Base-by-base conservation (phyloP, 1,140 invertebrate species). In the Hycleus cichorii region DNA sequence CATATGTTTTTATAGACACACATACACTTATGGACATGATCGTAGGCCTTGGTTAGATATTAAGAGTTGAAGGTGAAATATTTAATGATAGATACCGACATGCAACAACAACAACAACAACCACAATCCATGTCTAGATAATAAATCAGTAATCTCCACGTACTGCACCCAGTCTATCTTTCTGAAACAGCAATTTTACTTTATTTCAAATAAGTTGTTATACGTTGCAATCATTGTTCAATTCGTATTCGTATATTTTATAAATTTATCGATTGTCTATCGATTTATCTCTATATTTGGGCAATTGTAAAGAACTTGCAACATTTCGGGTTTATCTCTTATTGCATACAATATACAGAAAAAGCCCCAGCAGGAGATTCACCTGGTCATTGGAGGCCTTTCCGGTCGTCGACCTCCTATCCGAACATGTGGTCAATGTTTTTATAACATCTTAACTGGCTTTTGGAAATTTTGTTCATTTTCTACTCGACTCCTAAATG, bases 351-450 rank as follows among this genome's bases (percentile, higher is more conserved):
- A 32, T 32, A 32, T 7, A 32, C 32, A 32, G 32, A 32, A 43
- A 52, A 52, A 52, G 49, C 49, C 27, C 49, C 32, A 25, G 49
- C 49, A 42, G 24, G 49, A 18, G 12, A 27, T 52, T 43, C 51
- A 45, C 51, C 51, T 53, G 42, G 49, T 52, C 49, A 48, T n/a
- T 48, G 47, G n/a, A 39, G 49, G 49, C 39, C 53, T 46, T 56
- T 56, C 39, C 46, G 54, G 54, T 57, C 54, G 54, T 47, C 46
- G 47, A 57, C 54, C 54, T 57, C 42, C 44, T 57, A 32, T 7
- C 48, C 42, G 54, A 57, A 57, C 54, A 57, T 57, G 47, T 57
- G 54, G 54, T 49, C 54, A 46, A 57, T 57, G 54, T 47, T 57
- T 57, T 57, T 57, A 57, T 27, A 43, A 44, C 53, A 46, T 47